Percentiles rank a stretch among this genome's conserved stretches.
phyloP scores from a whole-genome alignment of 2,888 invertebrate genomes.

The Idaea straminata region DNA sequence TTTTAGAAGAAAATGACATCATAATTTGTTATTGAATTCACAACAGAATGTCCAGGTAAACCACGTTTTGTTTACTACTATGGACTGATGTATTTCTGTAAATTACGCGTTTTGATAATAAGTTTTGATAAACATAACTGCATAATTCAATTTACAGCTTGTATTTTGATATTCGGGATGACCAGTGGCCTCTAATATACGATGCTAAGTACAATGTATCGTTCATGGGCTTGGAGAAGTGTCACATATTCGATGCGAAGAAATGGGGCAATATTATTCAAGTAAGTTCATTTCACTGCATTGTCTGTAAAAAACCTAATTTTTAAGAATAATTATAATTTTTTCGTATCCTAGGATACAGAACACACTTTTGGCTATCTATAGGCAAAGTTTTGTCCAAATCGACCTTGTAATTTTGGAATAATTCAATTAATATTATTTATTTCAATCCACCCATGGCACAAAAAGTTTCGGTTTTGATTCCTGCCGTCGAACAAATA shows the following conservation, averaged over 20 bases:
- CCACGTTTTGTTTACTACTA: not conserved
- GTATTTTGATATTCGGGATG: constrained; percentile 76
- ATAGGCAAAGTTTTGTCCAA: too few relatives aligned
- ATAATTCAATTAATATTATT: too few relatives aligned
- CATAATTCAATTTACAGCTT: constrained; percentile 47
- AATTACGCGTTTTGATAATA: not conserved
- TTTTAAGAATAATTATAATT: not conserved
- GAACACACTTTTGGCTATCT: too few relatives aligned
- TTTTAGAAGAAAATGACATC: constrained; percentile 12
- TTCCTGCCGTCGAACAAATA: too few relatives aligned
- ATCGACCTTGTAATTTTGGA: too few relatives aligned
- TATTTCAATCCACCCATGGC: too few relatives aligned
- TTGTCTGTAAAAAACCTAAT: not conserved
- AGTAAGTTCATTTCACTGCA: constrained; percentile 54
- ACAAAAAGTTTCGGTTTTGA: too few relatives aligned
- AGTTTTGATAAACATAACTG: not conserved
- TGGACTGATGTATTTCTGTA: not conserved
- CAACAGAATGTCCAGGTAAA: constrained; percentile 39
- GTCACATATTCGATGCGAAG: constrained; percentile 93
- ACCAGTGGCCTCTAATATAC: constrained; percentile 90
- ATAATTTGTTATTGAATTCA: constrained; percentile 8
- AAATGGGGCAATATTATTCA: constrained; percentile 91
- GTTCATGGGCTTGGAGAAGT: constrained; percentile 89
- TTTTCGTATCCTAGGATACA: too few relatives aligned
- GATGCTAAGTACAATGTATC: constrained; percentile 88